phyloP scores from a whole-genome alignment of 2,888 invertebrate species.

The Drosophila subquinaria region DNA sequence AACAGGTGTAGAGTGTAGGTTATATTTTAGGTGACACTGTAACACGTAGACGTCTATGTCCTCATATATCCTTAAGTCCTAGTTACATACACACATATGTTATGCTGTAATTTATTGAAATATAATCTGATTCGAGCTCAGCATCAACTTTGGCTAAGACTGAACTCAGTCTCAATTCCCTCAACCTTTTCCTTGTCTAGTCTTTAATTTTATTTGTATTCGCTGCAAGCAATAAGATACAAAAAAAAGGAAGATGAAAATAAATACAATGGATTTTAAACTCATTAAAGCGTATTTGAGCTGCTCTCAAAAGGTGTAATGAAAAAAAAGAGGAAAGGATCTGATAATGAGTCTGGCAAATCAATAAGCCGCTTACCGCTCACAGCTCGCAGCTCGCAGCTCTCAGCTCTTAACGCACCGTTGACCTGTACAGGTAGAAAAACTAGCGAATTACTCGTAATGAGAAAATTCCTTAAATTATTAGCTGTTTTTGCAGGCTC shows the following conservation, averaged over 20 bases:
- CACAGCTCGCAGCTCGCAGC: neutral
- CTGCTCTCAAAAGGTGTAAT: slow-evolving; percentile 26
- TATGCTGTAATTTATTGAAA: slow-evolving; percentile 59
- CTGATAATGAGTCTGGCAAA: slow-evolving; percentile 25
- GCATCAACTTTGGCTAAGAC: slow-evolving; percentile 19
- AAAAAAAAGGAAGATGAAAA: neutral
- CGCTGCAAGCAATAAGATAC: neutral
- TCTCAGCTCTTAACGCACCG: neutral
- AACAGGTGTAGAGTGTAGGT: slow-evolving; percentile 7
- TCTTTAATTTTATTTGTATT: slow-evolving; percentile 17
- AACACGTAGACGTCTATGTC: slow-evolving; percentile 10
- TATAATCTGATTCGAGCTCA: slow-evolving; percentile 55
- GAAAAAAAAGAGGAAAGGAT: neutral
- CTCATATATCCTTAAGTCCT: neutral
- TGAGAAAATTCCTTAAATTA: slow-evolving; percentile 1
- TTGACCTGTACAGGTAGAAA: neutral
- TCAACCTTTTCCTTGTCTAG: neutral
- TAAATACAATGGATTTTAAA: slow-evolving; percentile 50
- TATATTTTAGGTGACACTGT: slow-evolving; percentile 13
- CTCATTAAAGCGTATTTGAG: slow-evolving; percentile 60
- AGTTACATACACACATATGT: neutral
- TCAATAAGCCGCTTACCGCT: slow-evolving; percentile 35
- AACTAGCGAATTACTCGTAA: neutral
- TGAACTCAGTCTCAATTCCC: neutral
- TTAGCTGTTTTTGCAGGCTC: neutral